Conservation (phyloP, 2,888 invertebrate species). For the Melipona beecheii region DNA sequence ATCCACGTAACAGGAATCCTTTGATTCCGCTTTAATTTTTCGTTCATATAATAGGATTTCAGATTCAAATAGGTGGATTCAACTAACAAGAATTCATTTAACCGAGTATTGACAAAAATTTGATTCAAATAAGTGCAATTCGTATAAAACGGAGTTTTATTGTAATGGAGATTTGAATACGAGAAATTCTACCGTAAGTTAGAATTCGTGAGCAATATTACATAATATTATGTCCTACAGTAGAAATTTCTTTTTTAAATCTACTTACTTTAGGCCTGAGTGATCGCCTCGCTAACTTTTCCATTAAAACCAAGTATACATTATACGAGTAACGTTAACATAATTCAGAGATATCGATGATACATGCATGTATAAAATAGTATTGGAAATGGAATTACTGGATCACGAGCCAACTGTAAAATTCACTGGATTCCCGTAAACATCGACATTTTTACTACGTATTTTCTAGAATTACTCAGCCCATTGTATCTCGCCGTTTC, state of each 20-base stretch:
- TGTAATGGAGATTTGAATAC: too few species aligned
- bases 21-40: too few species aligned
- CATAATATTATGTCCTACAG: not conserved
- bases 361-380: constrained; percentile 15
- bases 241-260: not conserved
- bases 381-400: constrained; percentile 38
- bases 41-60: too few species aligned
- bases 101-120: too few species aligned
- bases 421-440: constrained; percentile 34
- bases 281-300: not conserved
- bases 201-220: accelerated
- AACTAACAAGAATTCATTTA: too few species aligned
- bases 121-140: too few species aligned
- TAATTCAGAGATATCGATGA: too few species aligned
- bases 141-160: too few species aligned
- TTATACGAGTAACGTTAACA: too few species aligned
- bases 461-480: not conserved
- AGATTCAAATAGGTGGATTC: too few species aligned
- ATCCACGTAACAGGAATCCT: too few species aligned
- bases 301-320: not conserved
- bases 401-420: constrained; percentile 21
- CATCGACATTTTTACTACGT: not conserved
- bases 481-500: not conserved
- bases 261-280: not conserved
- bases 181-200: too few species aligned